These are phyloP conservation scores for Trissolcus japonicus DNA, from an alignment of 2,888 invertebrate genomes.

Conservation along the genomic window DNA sequence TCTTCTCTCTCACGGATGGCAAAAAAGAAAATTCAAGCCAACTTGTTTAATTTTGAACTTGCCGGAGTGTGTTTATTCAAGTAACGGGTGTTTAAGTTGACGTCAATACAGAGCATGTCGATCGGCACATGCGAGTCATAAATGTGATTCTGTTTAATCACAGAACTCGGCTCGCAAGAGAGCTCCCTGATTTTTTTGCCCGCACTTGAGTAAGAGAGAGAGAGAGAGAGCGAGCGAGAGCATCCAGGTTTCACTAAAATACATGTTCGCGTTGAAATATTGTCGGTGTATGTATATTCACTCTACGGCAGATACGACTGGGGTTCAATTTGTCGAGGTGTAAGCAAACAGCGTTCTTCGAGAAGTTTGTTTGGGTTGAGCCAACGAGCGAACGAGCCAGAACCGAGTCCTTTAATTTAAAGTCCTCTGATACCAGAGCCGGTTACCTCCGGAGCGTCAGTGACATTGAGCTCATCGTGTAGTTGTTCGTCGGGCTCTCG, in stretches of 20 bases:
- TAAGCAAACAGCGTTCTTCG: conserved; percentile 72
- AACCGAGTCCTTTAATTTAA: conserved; percentile 73
- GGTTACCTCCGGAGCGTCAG: conserved; percentile 48
- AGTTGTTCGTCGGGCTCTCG: conserved; percentile 42
- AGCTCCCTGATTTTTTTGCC: conserved; percentile 32
- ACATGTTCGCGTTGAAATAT: conserved; percentile 40
- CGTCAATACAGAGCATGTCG: conserved; percentile 20
- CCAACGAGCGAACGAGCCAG: conserved; percentile 60
- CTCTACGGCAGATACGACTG: conserved; percentile 54
- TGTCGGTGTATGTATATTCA: conserved; percentile 24
- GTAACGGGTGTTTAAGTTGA: conserved; percentile 21
- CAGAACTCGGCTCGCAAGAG: conserved; percentile 21
- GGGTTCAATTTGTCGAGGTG: conserved; percentile 73
- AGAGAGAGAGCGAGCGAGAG: not conserved
- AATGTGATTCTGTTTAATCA: conserved; percentile 45
- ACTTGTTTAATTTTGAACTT: too few species aligned
- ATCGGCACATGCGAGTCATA: conserved; percentile 2
- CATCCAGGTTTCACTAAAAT: conserved; percentile 14
- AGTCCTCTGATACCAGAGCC: conserved; percentile 66
- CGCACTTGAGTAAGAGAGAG: not conserved
- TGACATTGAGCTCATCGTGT: conserved; percentile 37
- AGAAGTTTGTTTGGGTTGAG: conserved; percentile 72
- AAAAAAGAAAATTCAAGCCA: too few species aligned
- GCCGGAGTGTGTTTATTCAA: conserved; percentile 19
- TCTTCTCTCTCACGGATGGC: too few species aligned